These are phyloP conservation scores for Psammodynastes pulverulentus DNA, from an alignment of 2,113 vertebrate genomes.

Conservation along the genomic window DNA sequence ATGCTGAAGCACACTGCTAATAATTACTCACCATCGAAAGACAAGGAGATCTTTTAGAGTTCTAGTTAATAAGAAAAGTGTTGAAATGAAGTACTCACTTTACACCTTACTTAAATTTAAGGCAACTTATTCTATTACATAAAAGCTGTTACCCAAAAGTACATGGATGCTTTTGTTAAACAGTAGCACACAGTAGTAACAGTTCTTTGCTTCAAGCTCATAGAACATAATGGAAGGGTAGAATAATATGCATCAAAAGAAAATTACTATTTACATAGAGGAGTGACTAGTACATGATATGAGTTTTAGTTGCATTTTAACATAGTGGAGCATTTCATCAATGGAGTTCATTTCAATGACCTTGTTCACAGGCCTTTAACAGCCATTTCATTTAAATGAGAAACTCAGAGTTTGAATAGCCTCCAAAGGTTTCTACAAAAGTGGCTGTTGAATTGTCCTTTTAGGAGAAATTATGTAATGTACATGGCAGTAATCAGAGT, in stretches of 20 bases:
- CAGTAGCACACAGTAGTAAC: neutral
- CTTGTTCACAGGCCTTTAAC: neutral
- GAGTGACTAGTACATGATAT: neutral
- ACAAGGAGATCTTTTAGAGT: constrained; percentile 1
- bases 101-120: neutral
- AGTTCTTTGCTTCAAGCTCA: neutral
- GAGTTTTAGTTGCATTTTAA: neutral
- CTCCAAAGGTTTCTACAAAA: neutral
- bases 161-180: neutral
- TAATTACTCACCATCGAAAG: neutral
- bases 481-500: neutral
- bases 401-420: neutral
- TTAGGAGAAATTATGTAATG: neutral
- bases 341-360: neutral
- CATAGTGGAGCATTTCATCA: neutral
- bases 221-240: neutral
- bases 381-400: neutral
- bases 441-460: neutral
- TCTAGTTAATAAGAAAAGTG: neutral
- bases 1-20: neutral
- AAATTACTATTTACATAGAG: neutral
- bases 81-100: constrained; percentile 13
- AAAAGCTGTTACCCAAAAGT: neutral
- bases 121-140: neutral
- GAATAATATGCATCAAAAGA: neutral